Evolutionary conservation across 2,113 vertebrate species (phyloP), one percentile per base, ranked within the genome.

Genomic region (Thinocorus orbignyianus): DNA sequence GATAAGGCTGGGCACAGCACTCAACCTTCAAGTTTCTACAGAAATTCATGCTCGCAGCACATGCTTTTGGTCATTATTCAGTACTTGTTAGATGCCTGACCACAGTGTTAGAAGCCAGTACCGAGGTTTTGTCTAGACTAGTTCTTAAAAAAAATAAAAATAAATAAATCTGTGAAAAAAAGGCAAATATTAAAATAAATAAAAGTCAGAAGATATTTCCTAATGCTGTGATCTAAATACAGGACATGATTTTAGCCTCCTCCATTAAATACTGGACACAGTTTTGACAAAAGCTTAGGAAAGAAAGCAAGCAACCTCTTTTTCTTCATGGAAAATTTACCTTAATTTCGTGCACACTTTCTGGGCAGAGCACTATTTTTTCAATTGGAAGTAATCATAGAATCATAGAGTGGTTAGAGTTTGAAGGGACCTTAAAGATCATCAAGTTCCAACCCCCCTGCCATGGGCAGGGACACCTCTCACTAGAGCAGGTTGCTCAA

Each of bases 241-340:
- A 35, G 31, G 5, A 8, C 6, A 28, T 37, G 2, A 1, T 80
- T 68, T 10, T n/a, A 55, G 31, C 4, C 1, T 19, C 7, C 9
- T 41, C 7, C 64, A 9, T 30, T 58, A 41, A 69, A 24, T 73
- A 66, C 9, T n/a, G 10, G 41, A 64, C 69, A 57, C 5, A 46
- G 1, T 8, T 4, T 13, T 35, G 10, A 39, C 5, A 57, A 58
- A 79, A 73, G 61, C 5, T 72, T 52, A 52, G 39, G 39, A 72
- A 79, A 85, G 3, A 74, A 82, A 94, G 7, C 2, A 81, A 61
- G 8, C 8, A 64, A 14, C 2, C 4, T 54, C 9, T 51, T 46
- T 41, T 70, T 46, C 17, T 11, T 26, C 3, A 8, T 13, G 7
- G 26, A 35, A 54, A 65, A 52, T 23, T 76, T 86, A 8, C 4